Evolutionary conservation across 2,113 vertebrate species (phyloP).

Genomic region (Nicator chloris): DNA sequence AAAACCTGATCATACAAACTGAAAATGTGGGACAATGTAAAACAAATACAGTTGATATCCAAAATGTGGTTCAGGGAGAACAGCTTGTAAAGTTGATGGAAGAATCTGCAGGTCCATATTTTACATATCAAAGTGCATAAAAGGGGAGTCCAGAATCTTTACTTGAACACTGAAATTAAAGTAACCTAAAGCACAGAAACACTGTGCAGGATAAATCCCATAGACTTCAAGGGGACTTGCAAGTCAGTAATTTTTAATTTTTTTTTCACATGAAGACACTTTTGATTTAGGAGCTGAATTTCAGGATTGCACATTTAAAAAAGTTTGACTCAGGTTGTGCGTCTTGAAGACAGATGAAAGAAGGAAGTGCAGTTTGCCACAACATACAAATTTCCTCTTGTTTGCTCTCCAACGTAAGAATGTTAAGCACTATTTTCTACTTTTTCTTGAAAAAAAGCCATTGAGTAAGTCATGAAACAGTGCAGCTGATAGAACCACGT

Average conservation of each 20-base stretch:
- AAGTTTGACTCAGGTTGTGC: not conserved
- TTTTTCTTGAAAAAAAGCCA: not conserved
- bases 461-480: not conserved
- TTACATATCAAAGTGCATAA: not conserved
- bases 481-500: not conserved
- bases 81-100: not conserved
- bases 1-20: not conserved
- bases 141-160: not conserved
- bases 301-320: not conserved
- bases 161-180: not conserved
- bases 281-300: not conserved
- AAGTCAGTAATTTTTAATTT: not conserved
- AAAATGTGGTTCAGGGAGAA: not conserved
- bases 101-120: not conserved
- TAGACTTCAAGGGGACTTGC: not conserved
- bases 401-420: not conserved
- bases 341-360: not conserved
- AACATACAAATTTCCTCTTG: not conserved
- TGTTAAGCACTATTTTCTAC: not conserved
- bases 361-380: not conserved
- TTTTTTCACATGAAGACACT: not conserved
- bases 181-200: not conserved
- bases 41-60: not conserved
- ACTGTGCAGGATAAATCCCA: not conserved
- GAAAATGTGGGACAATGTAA: not conserved